Evolutionary conservation across 2,888 invertebrate genomes (phyloP), one percentile per base, ranked within the genome.

Genomic region (Sesamia inferens): DNA sequence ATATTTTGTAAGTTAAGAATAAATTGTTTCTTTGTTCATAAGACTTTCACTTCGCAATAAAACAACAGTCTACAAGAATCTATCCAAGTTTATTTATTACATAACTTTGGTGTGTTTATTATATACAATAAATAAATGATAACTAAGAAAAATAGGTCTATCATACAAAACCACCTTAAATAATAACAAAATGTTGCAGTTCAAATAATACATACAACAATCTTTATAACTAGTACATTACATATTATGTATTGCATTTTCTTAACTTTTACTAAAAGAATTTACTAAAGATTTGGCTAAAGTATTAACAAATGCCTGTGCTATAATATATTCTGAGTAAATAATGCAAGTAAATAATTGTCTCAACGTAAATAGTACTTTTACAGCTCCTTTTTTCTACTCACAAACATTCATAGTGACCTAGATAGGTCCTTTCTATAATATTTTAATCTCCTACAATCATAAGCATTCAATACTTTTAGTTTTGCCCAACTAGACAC

Each of bases 81-180:
- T 96, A 95, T 92, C 93, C 92, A 94, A 93, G 92, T 95, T 95
- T 95, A 95, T 94, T 95, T 90, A 93, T 94, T 95, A 94, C 93
- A 93, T 96, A 96, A 95, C 96, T 96, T 96, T 96, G 96, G 96
- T 96, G 94, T 96, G 91, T 95, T 94, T 94, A 94, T 94, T 95
- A 95, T 95, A 93, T 93, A 95, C 93, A 94, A 95, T 94, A 95
- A 95, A 95, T 94, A 94, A 93, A 93, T 88, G 91, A 91, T 88
- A 94, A 93, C 92, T 93, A 94, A 90, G 85, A 88, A 91, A 90
- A 90, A 90, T 90, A 92, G 87, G 89, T 91, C 86, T 93, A 91
- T 92, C 88, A 90, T 92, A 95, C 92, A 93, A 89, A 91, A 92
- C 89, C 89, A 90, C 88, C 87, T 89, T 89, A 89, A 87, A 90